phyloP scores from a whole-genome alignment of 2,888 invertebrate genomes.

The Caradrina kadenii region DNA sequence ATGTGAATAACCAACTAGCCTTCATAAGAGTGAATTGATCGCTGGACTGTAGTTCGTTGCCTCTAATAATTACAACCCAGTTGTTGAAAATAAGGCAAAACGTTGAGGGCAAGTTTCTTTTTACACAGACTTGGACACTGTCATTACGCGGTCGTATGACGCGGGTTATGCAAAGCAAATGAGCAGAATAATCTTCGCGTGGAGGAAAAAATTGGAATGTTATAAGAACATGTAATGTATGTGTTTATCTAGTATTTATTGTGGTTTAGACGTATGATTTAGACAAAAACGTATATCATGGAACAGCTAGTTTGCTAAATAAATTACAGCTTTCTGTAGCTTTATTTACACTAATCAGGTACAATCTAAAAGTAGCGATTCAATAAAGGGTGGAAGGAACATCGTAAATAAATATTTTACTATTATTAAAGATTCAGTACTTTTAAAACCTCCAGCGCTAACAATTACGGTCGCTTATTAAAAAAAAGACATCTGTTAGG shows the following conservation, averaged over 20 bases:
- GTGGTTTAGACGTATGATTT: background rate
- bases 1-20: slow-evolving; percentile 84
- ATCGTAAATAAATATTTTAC: too few species aligned
- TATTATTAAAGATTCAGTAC: too few species aligned
- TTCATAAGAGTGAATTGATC: slow-evolving; percentile 71
- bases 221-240: slow-evolving; percentile 17
- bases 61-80: slow-evolving; percentile 81
- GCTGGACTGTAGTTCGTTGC: slow-evolving; percentile 76
- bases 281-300: background rate
- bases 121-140: slow-evolving; percentile 72
- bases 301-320: background rate
- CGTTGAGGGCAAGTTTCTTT: slow-evolving; percentile 70
- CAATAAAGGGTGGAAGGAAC: too few species aligned
- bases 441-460: too few species aligned
- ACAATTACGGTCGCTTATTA: too few species aligned
- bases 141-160: slow-evolving; percentile 67
- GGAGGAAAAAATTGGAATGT: slow-evolving; percentile 42
- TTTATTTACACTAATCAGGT: background rate
- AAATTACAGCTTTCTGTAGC: background rate
- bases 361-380: background rate
- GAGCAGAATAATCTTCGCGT: slow-evolving; percentile 44
- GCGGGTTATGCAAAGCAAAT: slow-evolving; percentile 65
- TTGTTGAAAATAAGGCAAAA: slow-evolving; percentile 75
- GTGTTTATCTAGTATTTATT: slow-evolving; percentile 3
- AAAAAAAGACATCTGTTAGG: too few species aligned